Evolutionary conservation across 1,140 invertebrate genomes (phyloP), one percentile per base, ranked within the genome.

Genomic region (Lethocerus indicus): DNA sequence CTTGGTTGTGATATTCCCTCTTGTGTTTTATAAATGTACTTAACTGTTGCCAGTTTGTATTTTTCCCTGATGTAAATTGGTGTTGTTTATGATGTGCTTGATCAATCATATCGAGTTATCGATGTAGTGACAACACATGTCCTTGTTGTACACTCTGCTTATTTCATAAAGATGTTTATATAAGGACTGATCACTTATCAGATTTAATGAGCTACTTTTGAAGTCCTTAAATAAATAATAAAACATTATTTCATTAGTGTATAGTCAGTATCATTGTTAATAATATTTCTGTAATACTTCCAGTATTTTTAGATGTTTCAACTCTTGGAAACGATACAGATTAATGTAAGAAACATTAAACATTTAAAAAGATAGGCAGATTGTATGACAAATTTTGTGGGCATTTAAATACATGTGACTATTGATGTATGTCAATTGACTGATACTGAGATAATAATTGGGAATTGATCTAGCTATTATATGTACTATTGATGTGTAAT

Each of bases 361-460:
- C n/a, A 41, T 7, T 41, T 16, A 24, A 48, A 24, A 36, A 21
- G 2, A 16, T 48, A 25, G 39, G 46, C 46, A 48, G 27, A 48
- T 21, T 48, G 46, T 48, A 35, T 35, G 39, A 48, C 46, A 20
- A 24, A 42, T 18, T 37, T 36, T 21, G 26, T 35, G 32, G 46
- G 27, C 23, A 21, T 14, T 48, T 16, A 25, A 48, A 37, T 48
- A 23, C n/a, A 48, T 13, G 28, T 20, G n/a, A 25, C 26, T 49
- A 25, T 49, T 40, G 25, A 49, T 49, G 47, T 49, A 44, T 50
- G 49, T 50, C 49, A 50, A 50, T 50, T 50, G 49, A 50, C 49
- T 50, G 45, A 47, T 47, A 47, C 45, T n/a, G 49, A 50, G 49
- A 50, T 50, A 50, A 50, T 50, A 50, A 50, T 50, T 50, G 49